These are phyloP conservation scores for Gopherus flavomarginatus DNA, from an alignment of 2,113 vertebrate species.

Conservation along the genomic window DNA sequence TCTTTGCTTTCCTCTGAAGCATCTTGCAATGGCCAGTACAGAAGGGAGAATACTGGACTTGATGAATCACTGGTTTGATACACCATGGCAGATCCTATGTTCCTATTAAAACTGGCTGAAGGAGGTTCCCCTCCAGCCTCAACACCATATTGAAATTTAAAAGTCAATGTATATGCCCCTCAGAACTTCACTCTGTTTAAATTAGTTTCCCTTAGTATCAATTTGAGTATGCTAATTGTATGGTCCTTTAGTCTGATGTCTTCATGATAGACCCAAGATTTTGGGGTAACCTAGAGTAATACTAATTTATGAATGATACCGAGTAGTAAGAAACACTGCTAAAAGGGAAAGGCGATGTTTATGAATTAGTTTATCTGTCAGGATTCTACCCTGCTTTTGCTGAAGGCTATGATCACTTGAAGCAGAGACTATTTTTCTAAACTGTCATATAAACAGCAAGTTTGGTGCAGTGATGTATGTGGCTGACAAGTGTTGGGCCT, in stretches of 20 bases:
- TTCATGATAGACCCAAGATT: constrained; percentile 27
- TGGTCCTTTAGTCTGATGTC: constrained; percentile 16
- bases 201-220: not conserved
- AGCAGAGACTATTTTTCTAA: constrained; percentile 45
- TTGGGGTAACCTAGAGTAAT: constrained; percentile 44
- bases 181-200: not conserved
- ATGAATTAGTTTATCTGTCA: constrained; percentile 57
- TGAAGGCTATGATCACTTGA: not conserved
- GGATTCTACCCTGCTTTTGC: constrained; percentile 38
- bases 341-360: constrained; percentile 33
- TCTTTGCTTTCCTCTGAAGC: constrained; percentile 48
- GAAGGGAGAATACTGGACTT: constrained; percentile 3
- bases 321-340: constrained; percentile 35
- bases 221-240: constrained; percentile 16
- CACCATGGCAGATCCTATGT: constrained; percentile 12
- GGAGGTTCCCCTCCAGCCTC: constrained; percentile 4
- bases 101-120: constrained; percentile 40
- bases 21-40: constrained; percentile 30
- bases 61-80: constrained; percentile 49
- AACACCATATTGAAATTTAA: not conserved
- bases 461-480: not conserved
- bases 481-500: not conserved
- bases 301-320: constrained; percentile 49
- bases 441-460: constrained; percentile 6
- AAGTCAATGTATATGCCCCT: not conserved